Conservation (phyloP, 2,113 vertebrate species). For the Microcebus griseorufus region DNA sequence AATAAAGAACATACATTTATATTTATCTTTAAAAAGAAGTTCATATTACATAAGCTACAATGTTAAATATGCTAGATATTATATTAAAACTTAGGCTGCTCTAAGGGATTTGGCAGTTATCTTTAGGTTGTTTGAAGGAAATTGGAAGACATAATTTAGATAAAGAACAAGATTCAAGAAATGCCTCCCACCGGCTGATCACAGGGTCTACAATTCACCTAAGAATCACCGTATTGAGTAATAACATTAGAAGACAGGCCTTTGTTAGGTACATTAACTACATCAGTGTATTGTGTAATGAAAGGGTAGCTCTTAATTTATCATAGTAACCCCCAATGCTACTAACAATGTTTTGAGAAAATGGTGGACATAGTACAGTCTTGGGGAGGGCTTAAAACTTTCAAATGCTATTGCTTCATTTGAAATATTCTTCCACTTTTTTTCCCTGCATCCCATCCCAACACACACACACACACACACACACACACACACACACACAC, state of each 20-base stretch:
- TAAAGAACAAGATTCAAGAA: neutral
- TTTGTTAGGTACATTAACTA: neutral
- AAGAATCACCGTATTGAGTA: neutral
- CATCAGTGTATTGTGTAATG: neutral
- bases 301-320: neutral
- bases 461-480: neutral
- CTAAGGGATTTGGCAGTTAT: neutral
- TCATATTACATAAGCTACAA: neutral
- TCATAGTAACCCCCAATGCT: neutral
- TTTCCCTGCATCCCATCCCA: neutral
- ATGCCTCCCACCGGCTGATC: neutral
- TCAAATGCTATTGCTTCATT: neutral
- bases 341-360: neutral
- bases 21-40: neutral
- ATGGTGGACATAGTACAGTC: neutral
- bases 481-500: neutral
- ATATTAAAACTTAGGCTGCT: neutral
- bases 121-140: neutral
- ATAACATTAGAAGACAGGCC: neutral
- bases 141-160: neutral
- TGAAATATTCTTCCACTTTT: neutral
- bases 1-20: neutral
- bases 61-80: neutral
- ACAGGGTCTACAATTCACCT: neutral
- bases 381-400: neutral